Evolutionary conservation across 2,888 invertebrate species (phyloP).

Genomic region (Andrena marginata): DNA sequence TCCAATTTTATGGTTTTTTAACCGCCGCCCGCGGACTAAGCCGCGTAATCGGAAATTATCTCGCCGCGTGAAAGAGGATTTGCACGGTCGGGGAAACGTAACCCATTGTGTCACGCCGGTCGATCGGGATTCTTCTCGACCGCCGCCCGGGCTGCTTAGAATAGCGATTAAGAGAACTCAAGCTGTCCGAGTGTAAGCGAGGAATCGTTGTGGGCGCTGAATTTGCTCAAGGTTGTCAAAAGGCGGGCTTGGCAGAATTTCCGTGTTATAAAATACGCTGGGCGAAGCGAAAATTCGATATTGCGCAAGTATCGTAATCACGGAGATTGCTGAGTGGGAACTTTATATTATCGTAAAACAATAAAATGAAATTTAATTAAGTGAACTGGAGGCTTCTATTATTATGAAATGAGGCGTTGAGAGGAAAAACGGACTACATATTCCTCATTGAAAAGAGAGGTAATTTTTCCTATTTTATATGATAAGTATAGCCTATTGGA

Average conservation of each 20-base stretch:
- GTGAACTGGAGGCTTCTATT: too few relatives aligned
- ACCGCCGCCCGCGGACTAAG: constrained; percentile 37
- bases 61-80: constrained; percentile 24
- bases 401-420: too few relatives aligned
- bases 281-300: background rate
- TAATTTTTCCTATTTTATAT: too few relatives aligned
- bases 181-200: background rate
- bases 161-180: constrained; percentile 2
- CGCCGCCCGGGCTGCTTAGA: background rate
- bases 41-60: constrained; percentile 44
- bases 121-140: background rate
- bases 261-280: too few relatives aligned
- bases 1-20: constrained; percentile 68
- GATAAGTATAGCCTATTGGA: too few relatives aligned
- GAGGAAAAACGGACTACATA: too few relatives aligned
- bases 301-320: background rate
- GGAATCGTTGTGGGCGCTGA: background rate
- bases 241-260: background rate
- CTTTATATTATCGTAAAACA: too few relatives aligned
- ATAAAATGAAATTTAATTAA: too few relatives aligned
- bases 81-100: constrained; percentile 2
- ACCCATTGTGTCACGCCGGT: background rate
- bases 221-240: background rate
- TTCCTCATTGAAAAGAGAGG: too few relatives aligned
- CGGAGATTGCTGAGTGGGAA: too few relatives aligned